These are phyloP conservation scores for Parotocinclus haroldoi DNA, from an alignment of 2,797 vertebrate species.

Conservation along the genomic window DNA sequence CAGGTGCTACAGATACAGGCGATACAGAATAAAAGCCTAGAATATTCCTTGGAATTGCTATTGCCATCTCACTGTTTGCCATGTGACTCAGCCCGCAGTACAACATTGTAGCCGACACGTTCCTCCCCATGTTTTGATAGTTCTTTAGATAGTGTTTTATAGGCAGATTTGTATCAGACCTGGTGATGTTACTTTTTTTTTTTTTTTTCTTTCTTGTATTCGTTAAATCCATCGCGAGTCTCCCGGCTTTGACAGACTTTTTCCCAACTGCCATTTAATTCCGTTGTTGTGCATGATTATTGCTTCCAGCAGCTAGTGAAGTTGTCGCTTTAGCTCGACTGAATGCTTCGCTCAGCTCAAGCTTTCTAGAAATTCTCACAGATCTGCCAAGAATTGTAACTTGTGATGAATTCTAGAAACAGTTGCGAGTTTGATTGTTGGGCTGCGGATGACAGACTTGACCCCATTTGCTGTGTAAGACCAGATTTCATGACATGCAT, in stretches of 20 bases:
- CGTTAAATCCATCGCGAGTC: conserved; percentile 48
- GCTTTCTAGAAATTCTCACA: background rate
- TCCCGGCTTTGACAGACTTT: conserved; percentile 33
- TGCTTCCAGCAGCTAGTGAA: conserved; percentile 56
- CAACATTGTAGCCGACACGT: conserved; percentile 28
- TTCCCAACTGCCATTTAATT: conserved; percentile 62
- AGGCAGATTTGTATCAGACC: conserved; percentile 42
- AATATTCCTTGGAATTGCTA: background rate
- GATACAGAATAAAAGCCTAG: background rate
- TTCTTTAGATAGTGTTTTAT: conserved; percentile 45
- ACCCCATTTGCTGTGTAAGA: conserved; percentile 16
- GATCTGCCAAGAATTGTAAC: background rate
- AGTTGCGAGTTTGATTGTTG: background rate
- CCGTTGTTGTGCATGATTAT: conserved; percentile 57
- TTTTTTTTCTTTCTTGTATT: conserved; percentile 66
- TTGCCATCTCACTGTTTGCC: background rate
- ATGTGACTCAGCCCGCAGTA: background rate
- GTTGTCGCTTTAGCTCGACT: conserved; percentile 21
- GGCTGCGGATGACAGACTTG: background rate
- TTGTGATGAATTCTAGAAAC: background rate
- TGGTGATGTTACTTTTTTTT: conserved; percentile 58
- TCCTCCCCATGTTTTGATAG: conserved; percentile 36
- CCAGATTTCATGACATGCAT: conserved; percentile 60
- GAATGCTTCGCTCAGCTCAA: background rate
- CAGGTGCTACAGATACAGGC: too few relatives aligned